Conservation (phyloP, 2,797 vertebrate species). For the Chelidonichthys spinosus region DNA sequence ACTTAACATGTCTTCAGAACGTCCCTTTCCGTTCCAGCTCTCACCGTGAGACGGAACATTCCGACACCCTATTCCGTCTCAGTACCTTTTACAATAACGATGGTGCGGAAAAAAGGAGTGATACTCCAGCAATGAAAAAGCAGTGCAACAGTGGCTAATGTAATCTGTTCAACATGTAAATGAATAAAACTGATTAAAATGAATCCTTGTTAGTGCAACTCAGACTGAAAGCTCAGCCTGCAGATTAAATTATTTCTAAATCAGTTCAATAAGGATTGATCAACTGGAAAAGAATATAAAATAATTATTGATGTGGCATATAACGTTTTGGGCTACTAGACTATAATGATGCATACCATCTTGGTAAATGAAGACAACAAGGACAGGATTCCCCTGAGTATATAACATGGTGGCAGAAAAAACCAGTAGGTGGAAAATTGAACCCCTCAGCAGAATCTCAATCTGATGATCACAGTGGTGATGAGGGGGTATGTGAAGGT, state of each 20-base stretch:
- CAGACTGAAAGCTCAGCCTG: background rate
- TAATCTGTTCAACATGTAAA: no score
- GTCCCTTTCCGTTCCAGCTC: no score
- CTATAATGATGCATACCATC: background rate
- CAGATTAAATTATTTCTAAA: background rate
- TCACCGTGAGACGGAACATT: no score
- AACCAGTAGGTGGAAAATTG: slow-evolving; percentile 35
- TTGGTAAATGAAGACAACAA: slow-evolving; percentile 4
- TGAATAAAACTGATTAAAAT: background rate
- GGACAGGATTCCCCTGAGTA: background rate
- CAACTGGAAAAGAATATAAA: background rate
- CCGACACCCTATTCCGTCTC: no score
- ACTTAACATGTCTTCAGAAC: no score
- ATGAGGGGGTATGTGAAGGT: background rate
- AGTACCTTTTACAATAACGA: no score
- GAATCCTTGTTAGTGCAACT: background rate
- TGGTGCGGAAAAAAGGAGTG: no score
- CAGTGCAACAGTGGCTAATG: no score
- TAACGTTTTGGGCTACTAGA: background rate
- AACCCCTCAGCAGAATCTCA: slow-evolving; percentile 38
- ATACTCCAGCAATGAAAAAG: no score
- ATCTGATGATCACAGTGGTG: slow-evolving; percentile 15
- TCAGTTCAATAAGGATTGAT: background rate
- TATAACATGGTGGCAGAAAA: background rate
- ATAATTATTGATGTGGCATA: background rate